Conservation (phyloP, 2,113 vertebrate genomes). For the Melanerpes formicivorus region DNA sequence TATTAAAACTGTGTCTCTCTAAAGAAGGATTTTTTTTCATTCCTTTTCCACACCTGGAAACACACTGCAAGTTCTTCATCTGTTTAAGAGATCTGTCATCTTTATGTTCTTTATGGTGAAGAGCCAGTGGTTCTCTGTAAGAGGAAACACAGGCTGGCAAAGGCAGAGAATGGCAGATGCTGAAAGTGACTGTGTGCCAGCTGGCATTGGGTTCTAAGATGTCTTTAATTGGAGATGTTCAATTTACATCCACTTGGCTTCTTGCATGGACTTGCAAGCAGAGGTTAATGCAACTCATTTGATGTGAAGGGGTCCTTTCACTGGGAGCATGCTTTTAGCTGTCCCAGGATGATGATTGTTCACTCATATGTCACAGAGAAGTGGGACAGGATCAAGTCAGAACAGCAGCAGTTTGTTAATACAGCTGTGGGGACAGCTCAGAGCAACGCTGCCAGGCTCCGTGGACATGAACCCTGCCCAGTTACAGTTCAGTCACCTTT, state of each 20-base stretch:
- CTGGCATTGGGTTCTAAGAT: not conserved
- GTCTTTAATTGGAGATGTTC: not conserved
- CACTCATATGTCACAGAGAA: not conserved
- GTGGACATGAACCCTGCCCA: not conserved
- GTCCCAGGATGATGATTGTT: not conserved
- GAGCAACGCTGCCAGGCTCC: not conserved
- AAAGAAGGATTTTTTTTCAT: not conserved
- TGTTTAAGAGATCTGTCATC: not conserved
- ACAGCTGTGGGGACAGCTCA: not conserved
- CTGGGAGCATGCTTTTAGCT: rapidly evolving
- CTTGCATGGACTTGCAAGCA: not conserved
- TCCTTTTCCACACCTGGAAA: not conserved
- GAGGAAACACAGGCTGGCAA: not conserved
- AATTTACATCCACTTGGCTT: not conserved
- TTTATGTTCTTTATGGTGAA: not conserved
- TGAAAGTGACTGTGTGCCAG: not conserved
- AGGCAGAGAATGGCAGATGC: not conserved
- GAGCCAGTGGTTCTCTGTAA: not conserved
- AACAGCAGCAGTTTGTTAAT: not conserved
- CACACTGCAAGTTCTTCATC: not conserved
- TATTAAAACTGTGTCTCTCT: not conserved
- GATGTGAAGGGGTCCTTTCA: not conserved
- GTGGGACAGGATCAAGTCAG: not conserved
- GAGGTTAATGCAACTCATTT: rapidly evolving
- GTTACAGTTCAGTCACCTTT: no score